Base-by-base conservation (phyloP, 1,140 invertebrate genomes). In the Wiebesia pumilae region DNA sequence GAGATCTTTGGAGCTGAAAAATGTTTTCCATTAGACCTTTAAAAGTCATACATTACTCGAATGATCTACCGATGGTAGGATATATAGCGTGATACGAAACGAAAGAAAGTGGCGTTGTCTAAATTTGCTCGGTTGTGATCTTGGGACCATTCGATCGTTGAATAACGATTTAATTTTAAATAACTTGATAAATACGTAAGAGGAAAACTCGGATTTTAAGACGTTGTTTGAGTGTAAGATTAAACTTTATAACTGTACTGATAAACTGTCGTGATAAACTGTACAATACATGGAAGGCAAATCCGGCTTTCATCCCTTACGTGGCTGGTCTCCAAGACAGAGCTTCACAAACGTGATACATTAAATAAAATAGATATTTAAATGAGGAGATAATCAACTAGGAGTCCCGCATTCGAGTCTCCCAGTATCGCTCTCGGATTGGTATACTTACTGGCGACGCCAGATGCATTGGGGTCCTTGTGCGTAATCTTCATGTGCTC, bases 401-500 rank as follows among this genome's bases (percentile, higher is more conserved):
- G 62, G 12, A 65, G n/a, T 38, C 71, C 40, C 71, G 9, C 0
- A 38, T n/a, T n/a, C 3, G 71, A 21, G 38, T 21, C 35, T 62
- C 58, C 58, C 14, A 10, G 24, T 40, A 24, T 35, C 14, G 47
- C 30, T 73, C 79, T 84, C 65, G 69, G 51, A 1, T 81, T 71
- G 78, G 6, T 27, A 81, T 85, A 97, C 97, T 97, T 97, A 98
- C 97, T 97, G 95, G 97, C 96, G 93, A 97, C 97, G 91, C 96
- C 97, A 87, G 97, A 96, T 83, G 97, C 96, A 93, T 97, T 97
- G 54, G 97, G 97, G 91, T 98, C 97, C 95, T 98, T 98, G 94
- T 98, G 98, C 54, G 97, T 97, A 93, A 97, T 97, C 94, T 98
- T 98, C 98, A 98, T 98, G 93, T 98, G 98, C 93, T 98, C 98